A percentile compares a stretch with the other conserved stretches of the same genome.
phyloP scores from a whole-genome alignment of 53 echinoderm and acorn worm genomes.

The Paracentrotus lividus region DNA sequence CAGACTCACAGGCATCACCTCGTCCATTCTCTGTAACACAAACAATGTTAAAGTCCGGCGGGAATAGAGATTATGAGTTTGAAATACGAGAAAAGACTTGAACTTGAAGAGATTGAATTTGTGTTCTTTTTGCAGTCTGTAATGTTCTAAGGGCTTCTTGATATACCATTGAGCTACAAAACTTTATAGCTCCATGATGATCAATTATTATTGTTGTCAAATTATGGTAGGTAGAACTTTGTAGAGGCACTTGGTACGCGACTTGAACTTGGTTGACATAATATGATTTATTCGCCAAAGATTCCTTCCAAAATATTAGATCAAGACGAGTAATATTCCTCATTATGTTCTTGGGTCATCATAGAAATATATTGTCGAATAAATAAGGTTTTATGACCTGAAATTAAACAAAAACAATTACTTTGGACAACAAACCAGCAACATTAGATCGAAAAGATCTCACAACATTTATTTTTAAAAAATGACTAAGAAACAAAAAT shows the following conservation, averaged over 20 bases:
- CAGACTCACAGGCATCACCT: conserved; percentile 94
- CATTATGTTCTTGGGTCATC: neutral
- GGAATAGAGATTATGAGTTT: neutral
- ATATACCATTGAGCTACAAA: neutral
- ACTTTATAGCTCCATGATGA: neutral
- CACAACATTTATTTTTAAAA: neutral
- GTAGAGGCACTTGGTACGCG: neutral
- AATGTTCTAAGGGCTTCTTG: neutral
- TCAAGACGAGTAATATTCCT: neutral
- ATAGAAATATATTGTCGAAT: neutral
- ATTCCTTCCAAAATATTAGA: neutral
- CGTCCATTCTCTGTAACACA: conserved; percentile 74
- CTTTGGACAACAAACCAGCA: no score
- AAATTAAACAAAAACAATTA: neutral
- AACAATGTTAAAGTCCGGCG: no score
- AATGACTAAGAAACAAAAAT: neutral
- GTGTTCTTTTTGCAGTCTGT: neutral
- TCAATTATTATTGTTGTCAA: no score
- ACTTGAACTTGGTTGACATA: neutral
- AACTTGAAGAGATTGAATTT: neutral
- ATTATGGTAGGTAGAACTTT: neutral
- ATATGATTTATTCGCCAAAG: neutral
- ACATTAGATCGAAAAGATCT: neutral
- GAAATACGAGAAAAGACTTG: no score
- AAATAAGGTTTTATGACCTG: neutral